phyloP scores from a whole-genome alignment of 2,113 vertebrate genomes.

The Odontophorus gujanensis region DNA sequence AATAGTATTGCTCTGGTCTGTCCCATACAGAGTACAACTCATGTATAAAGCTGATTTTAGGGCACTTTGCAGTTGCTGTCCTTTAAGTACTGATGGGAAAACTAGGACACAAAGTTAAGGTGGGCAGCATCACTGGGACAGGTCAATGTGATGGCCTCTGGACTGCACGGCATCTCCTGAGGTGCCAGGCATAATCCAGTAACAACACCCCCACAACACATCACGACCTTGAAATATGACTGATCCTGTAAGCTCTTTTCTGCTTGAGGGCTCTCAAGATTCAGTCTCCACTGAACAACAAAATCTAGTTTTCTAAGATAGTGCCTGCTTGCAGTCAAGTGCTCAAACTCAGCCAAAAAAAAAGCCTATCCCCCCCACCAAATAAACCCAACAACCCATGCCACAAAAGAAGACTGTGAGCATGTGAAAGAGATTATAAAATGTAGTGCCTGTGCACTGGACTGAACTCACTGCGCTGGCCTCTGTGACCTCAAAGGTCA shows the following conservation, averaged over 20 bases:
- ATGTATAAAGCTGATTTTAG: neutral
- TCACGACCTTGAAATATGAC: neutral
- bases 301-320: neutral
- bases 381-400: neutral
- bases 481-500: rapidly evolving
- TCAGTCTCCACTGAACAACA: neutral
- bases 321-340: neutral
- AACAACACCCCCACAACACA: neutral
- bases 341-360: neutral
- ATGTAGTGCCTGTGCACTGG: neutral
- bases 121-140: neutral
- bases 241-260: neutral
- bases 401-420: neutral
- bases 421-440: neutral
- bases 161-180: neutral
- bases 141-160: neutral
- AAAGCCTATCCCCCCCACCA: too few relatives aligned
- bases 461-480: neutral
- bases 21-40: neutral
- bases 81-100: neutral
- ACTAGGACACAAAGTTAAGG: neutral
- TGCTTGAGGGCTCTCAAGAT: neutral
- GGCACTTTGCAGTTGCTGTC: neutral
- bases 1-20: neutral
- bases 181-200: neutral